Percentiles rank a stretch among this genome's conserved stretches.
These are phyloP conservation scores for Stegostoma tigrinum DNA, from an alignment of 2,113 vertebrate species.

Conservation along the genomic window DNA sequence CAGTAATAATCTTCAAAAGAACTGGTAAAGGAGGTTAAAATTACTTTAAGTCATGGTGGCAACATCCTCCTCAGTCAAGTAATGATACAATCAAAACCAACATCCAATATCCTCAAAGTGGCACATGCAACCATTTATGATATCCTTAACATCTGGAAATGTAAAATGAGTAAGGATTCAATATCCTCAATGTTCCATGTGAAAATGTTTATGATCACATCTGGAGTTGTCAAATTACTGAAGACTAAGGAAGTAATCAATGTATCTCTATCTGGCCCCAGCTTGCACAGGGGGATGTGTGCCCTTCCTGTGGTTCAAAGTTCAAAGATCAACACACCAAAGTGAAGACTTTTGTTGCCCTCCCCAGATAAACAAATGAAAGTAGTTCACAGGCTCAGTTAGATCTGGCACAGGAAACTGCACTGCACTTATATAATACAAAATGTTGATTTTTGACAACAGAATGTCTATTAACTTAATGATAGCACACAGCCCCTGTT, in stretches of 20 bases:
- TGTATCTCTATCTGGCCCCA: background rate
- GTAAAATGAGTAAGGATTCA: background rate
- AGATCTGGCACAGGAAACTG: background rate
- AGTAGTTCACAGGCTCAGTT: background rate
- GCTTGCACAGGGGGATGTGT: background rate
- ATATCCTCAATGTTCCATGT: background rate
- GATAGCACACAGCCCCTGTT: background rate
- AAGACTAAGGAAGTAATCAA: constrained; percentile 4
- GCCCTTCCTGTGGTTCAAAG: background rate
- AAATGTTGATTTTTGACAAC: background rate
- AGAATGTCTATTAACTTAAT: background rate
- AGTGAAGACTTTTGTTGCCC: background rate
- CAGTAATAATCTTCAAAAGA: background rate
- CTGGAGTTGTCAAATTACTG: background rate
- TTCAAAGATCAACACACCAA: background rate
- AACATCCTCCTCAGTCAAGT: background rate
- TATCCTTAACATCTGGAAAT: background rate
- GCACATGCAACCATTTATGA: constrained; percentile 25
- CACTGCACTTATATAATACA: background rate
- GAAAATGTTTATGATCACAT: constrained; percentile 26
- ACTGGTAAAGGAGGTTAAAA: background rate
- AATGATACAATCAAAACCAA: background rate
- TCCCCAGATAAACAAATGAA: background rate
- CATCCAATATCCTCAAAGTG: constrained; percentile 7
- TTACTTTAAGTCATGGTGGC: background rate